phyloP scores from a whole-genome alignment of 2,888 invertebrate genomes.

The Apodemia mormo region DNA sequence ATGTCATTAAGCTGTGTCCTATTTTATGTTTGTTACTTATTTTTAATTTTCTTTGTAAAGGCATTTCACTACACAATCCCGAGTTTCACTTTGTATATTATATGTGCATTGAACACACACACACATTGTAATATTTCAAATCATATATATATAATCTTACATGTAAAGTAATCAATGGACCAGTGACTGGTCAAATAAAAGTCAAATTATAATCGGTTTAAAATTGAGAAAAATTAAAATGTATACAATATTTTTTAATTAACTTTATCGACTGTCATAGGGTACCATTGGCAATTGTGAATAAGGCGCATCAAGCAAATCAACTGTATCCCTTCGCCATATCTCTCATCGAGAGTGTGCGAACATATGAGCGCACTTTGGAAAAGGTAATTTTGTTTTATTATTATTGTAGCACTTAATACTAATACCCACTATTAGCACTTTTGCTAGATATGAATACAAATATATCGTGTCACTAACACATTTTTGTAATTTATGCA shows the following conservation, averaged over 20 bases:
- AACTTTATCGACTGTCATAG: conserved; percentile 65
- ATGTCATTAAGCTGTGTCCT: no score
- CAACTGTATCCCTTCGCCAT: conserved; percentile 99
- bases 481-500: conserved; percentile 78
- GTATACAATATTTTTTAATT: background rate
- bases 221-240: no score
- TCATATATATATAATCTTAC: no score
- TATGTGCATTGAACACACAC: no score
- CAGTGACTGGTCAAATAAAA: no score
- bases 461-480: conserved; percentile 56
- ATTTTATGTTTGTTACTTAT: no score
- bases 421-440: conserved; percentile 11
- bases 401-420: conserved; percentile 1
- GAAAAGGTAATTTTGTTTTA: conserved; percentile 88
- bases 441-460: background rate
- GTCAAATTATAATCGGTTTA: no score
- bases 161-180: no score
- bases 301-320: conserved; percentile 99
- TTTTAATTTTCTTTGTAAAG: no score
- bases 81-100: no score
- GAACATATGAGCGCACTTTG: conserved; percentile 97
- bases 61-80: no score
- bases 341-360: conserved; percentile 97
- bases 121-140: no score
- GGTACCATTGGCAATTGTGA: conserved; percentile 98